Evolutionary conservation across 2,888 invertebrate species (phyloP), one percentile per base, ranked within the genome.

Genomic region (Spialia ferax): DNA sequence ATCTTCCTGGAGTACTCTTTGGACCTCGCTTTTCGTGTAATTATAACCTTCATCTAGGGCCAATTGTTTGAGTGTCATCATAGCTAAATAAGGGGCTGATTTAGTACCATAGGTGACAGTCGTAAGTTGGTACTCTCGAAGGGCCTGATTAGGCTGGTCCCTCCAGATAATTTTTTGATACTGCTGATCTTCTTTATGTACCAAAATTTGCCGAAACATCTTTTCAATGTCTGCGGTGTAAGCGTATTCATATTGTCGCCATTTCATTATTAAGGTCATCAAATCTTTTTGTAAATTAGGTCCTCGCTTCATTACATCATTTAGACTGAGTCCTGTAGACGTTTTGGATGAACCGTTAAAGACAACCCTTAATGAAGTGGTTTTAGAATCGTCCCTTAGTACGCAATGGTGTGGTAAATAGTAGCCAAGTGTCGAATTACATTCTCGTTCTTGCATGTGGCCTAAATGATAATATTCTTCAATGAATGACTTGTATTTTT

Each of bases 201-300:
- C 8, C 6, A 35, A 8, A 1, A 73, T 73, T 26, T 61, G 56
- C 1, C 73, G n/a, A 29, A 61, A 75, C 69, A 73, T 72, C 20
- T 71, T 73, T 61, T 73, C 70, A 8, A 69, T 63, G 20, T 75
- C 72, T 4, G 72, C 71, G 0, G 71, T 70, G 18, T 57, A 70
- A 1, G 59, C 74, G 29, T 69, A 73, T 52, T 59, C 38, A 29
- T 63, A 71, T 11, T 55, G 18, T 56, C 76, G 55, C 72, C 72
- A 76, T 13, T 63, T 62, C 11, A 74, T 7, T 0, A 76, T 23
- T 6, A 74, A 32, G 0, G 18, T 18, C 10, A 60, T 68, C 0
- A 74, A 23, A 57, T 76, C 72, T n/a, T 71, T 50, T 42, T 74
- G 75, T 20, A 75, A 18, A 6, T 56, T 56, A 3, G 56, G 56